phyloP scores from a whole-genome alignment of 1,140 invertebrate genomes.

The Magallana ariakensis region DNA sequence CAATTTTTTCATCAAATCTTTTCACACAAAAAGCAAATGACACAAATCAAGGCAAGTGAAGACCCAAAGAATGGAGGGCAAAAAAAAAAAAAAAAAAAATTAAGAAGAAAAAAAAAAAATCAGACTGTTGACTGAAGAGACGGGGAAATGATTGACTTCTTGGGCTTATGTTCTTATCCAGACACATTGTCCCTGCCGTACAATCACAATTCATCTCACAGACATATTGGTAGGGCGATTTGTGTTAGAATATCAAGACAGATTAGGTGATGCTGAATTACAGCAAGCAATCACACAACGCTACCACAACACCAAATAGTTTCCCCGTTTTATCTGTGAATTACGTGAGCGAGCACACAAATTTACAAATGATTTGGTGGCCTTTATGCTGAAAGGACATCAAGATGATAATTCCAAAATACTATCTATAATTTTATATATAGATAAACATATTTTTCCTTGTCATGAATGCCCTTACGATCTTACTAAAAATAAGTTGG shows the following conservation, averaged over 20 bases:
- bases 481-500: no score
- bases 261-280: background rate
- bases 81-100: no score
- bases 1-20: background rate
- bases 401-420: no score
- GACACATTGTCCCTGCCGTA: constrained; percentile 14
- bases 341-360: no score
- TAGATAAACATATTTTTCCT: no score
- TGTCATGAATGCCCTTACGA: no score
- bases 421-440: no score
- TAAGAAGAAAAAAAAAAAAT: background rate
- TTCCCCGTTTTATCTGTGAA: no score
- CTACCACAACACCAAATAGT: background rate
- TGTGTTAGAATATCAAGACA: background rate
- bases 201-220: background rate
- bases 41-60: background rate
- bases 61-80: no score
- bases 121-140: background rate
- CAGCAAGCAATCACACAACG: background rate
- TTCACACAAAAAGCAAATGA: background rate
- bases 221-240: background rate
- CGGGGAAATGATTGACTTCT: constrained; percentile 16
- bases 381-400: no score
- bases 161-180: constrained; percentile 1
- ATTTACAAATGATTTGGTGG: no score